Evolutionary conservation across 2,797 vertebrate genomes (phyloP).

Genomic region (Denticeps clupeoides): DNA sequence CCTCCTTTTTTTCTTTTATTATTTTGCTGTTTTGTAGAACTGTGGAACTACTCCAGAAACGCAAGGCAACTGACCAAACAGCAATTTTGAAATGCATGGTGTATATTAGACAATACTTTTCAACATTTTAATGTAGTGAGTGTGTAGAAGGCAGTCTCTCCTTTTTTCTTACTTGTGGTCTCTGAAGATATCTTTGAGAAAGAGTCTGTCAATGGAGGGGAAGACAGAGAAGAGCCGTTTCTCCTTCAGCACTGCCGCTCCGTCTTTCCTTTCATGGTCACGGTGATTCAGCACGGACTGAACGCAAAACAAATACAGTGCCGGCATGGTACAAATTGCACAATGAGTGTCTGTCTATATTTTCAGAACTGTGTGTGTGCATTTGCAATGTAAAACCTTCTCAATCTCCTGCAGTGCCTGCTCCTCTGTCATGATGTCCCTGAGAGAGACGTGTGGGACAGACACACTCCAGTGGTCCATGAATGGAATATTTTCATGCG

Average conservation of each 20-base stretch:
- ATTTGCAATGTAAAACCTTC: slow-evolving; percentile 57
- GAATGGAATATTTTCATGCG: slow-evolving; percentile 51
- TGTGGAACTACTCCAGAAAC: too few species aligned
- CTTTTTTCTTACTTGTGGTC: slow-evolving; percentile 73
- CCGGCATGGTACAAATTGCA: slow-evolving; percentile 4
- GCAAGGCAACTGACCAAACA: too few species aligned
- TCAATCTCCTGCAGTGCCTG: slow-evolving; percentile 74
- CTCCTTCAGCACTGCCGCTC: slow-evolving; percentile 79
- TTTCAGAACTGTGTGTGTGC: neutral
- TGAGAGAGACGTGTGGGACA: slow-evolving; percentile 73
- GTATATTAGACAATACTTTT: too few species aligned
- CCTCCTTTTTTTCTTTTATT: too few species aligned
- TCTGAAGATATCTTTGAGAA: slow-evolving; percentile 86
- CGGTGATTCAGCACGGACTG: slow-evolving; percentile 45
- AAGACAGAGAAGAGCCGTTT: slow-evolving; percentile 78
- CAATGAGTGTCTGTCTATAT: neutral
- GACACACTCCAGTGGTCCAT: slow-evolving; percentile 84
- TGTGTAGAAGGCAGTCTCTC: too few species aligned
- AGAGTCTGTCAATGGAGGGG: slow-evolving; percentile 78
- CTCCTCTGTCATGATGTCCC: slow-evolving; percentile 91
- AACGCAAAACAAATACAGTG: neutral
- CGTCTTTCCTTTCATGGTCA: slow-evolving; percentile 64
- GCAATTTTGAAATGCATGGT: too few species aligned
- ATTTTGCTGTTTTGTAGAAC: too few species aligned
- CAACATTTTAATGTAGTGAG: too few species aligned